Percentiles rank a stretch among this genome's conserved stretches.
phyloP scores from a whole-genome alignment of 2,797 vertebrate species.

The Psittacula echo region DNA sequence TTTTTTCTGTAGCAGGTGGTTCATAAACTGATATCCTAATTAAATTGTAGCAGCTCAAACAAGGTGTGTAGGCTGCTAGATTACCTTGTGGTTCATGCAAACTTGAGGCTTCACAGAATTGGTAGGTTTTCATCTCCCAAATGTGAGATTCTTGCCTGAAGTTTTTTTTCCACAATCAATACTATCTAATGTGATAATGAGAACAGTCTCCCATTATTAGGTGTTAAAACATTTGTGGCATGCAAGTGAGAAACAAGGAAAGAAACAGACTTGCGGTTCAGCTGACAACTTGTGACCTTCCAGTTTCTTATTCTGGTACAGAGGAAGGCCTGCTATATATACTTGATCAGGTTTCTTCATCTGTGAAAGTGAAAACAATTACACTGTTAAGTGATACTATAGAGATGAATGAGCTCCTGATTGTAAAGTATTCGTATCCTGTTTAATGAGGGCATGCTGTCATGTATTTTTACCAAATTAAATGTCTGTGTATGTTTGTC shows the following conservation, averaged over 20 bases:
- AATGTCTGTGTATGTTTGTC: not conserved
- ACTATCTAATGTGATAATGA: not conserved
- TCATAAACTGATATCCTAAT: slow-evolving; percentile 12
- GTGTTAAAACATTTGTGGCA: not conserved
- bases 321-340: not conserved
- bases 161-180: not conserved
- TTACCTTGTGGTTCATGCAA: not conserved
- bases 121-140: not conserved
- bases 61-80: not conserved
- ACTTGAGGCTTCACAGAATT: not conserved
- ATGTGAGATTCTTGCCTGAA: not conserved
- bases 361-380: not conserved
- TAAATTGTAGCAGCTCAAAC: not conserved
- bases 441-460: not conserved
- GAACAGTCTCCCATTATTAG: not conserved
- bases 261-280: not conserved
- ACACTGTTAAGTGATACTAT: not conserved
- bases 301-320: not conserved
- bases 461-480: not conserved
- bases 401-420: not conserved
- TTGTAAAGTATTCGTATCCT: not conserved
- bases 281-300: not conserved
- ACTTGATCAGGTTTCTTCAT: not conserved
- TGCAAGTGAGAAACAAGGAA: not conserved
- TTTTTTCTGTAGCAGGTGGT: not conserved